Percentiles rank a stretch among this genome's conserved stretches.
Conservation (phyloP, 2,113 vertebrate species). For the Chloropsis cyanopogon region DNA sequence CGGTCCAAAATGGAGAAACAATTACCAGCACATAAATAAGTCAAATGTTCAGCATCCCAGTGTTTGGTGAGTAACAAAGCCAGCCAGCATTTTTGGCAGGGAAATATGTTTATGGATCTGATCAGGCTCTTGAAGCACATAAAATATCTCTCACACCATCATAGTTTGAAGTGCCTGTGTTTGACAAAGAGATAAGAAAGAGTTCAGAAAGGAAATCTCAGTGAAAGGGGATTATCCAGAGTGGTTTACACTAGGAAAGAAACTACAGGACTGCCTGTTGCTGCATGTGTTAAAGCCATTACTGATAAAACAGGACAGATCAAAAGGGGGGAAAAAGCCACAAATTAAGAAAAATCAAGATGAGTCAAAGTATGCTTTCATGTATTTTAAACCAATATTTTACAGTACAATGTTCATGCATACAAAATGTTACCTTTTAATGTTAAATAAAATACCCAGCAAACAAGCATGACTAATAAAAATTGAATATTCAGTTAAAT, state of each 20-base stretch:
- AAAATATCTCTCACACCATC: not conserved
- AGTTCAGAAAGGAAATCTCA: not conserved
- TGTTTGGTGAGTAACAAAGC: not conserved
- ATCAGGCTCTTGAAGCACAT: not conserved
- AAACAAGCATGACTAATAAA: not conserved
- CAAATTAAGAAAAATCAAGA: not conserved
- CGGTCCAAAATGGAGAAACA: not conserved
- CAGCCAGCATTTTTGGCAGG: not conserved
- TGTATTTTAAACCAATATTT: not conserved
- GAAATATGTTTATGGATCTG: not conserved
- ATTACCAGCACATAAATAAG: not conserved
- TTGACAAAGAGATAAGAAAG: not conserved
- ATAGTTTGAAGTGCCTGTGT: not conserved
- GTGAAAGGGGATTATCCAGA: not conserved
- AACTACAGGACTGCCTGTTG: not conserved
- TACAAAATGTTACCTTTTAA: not conserved
- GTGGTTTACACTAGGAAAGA: not conserved
- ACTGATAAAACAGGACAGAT: not conserved
- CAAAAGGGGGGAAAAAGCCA: fast-evolving
- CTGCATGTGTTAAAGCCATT: not conserved
- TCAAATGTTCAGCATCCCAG: not conserved
- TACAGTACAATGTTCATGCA: not conserved
- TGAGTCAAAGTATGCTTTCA: not conserved
- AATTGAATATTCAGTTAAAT: not conserved
- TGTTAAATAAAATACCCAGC: not conserved